phyloP scores from a whole-genome alignment of 2,797 vertebrate genomes.

The Saxicola maurus region DNA sequence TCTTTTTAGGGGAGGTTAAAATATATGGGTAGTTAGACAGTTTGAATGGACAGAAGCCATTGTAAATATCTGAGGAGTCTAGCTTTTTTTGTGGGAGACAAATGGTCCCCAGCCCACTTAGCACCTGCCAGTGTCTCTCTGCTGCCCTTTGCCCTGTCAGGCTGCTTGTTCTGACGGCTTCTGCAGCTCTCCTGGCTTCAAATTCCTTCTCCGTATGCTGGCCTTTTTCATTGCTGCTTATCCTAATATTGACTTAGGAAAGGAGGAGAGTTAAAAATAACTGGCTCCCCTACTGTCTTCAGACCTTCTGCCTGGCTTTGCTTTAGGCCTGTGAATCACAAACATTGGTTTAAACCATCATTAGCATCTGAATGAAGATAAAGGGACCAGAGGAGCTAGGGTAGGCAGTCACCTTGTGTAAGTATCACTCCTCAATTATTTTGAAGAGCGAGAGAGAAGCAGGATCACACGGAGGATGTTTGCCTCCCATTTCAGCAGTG shows the following conservation, averaged over 20 bases:
- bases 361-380: slow-evolving; percentile 20
- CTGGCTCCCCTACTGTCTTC: neutral
- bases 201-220: slow-evolving; percentile 51
- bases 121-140: slow-evolving; percentile 44
- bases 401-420: neutral
- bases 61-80: slow-evolving; percentile 1
- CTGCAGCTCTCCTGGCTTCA: slow-evolving; percentile 10
- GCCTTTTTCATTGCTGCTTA: slow-evolving; percentile 36
- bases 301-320: slow-evolving; percentile 25
- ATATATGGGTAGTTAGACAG: neutral
- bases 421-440: neutral
- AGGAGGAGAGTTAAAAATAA: slow-evolving; percentile 21
- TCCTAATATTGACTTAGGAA: slow-evolving; percentile 55
- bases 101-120: slow-evolving; percentile 41
- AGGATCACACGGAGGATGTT: neutral
- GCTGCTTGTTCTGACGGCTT: neutral
- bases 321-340: slow-evolving; percentile 10
- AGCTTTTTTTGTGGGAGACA: neutral
- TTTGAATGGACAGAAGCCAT: neutral
- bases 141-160: slow-evolving; percentile 38
- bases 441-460: neutral
- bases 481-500: neutral
- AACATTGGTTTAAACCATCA: slow-evolving; percentile 25
- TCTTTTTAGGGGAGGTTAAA: neutral
- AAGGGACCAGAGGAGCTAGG: neutral